phyloP scores from a whole-genome alignment of 2,797 vertebrate species.

The Brachyrhaphis roseni region DNA sequence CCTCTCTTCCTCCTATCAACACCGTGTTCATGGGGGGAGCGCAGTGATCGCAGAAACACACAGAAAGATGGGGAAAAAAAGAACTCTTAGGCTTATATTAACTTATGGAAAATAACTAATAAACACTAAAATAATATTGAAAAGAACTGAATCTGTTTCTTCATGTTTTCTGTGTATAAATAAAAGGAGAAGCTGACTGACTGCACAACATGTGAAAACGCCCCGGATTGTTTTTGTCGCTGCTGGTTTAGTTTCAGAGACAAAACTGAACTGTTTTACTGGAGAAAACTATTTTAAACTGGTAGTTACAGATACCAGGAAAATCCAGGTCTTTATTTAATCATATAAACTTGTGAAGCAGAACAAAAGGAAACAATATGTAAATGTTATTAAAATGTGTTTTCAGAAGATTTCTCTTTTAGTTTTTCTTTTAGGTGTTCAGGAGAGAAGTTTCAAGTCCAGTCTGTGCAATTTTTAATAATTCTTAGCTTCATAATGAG shows the following conservation, averaged over 20 bases:
- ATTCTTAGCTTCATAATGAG: too few relatives aligned
- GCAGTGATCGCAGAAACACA: slow-evolving; percentile 65
- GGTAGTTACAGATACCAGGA: too few relatives aligned
- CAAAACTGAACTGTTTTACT: slow-evolving; percentile 8
- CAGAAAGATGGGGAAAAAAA: not conserved
- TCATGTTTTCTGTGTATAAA: slow-evolving; percentile 15
- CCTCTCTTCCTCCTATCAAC: slow-evolving; percentile 95
- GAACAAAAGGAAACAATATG: not conserved
- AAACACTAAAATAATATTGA: not conserved
- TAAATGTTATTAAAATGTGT: not conserved
- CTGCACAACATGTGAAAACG: not conserved
- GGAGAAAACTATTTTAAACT: not conserved
- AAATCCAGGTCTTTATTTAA: not conserved
- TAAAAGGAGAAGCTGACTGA: slow-evolving; percentile 7
- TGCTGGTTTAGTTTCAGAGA: not conserved
- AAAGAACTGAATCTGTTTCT: slow-evolving; percentile 7
- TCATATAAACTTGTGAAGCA: not conserved
- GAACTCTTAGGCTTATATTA: not conserved
- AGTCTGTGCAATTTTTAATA: not conserved
- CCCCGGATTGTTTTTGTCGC: not conserved
- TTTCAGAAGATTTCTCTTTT: not conserved
- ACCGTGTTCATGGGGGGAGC: slow-evolving; percentile 97
- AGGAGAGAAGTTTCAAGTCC: not conserved
- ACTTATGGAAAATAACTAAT: not conserved
- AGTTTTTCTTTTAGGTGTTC: not conserved